Evolutionary conservation across 2,888 invertebrate species (phyloP), one percentile per base, ranked within the genome.

Genomic region (Cryptops parisi): DNA sequence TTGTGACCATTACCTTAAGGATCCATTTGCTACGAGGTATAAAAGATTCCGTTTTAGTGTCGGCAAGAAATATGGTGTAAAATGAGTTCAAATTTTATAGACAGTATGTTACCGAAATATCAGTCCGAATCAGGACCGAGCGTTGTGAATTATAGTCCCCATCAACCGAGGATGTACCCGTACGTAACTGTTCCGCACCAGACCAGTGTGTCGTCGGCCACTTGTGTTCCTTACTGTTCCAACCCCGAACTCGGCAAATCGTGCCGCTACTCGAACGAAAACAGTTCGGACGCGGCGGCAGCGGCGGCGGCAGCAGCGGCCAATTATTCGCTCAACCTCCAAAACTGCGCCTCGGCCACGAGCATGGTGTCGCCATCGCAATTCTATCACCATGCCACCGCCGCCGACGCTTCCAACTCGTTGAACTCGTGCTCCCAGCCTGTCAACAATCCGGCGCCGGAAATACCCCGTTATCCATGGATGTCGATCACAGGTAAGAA

Each of bases 61-160:
- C 46, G 57, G 59, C 58, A 48, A 55, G 53, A 60, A 60, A 54
- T 53, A 58, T 60, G 59, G 59, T 58, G 58, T 71, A 82, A 81
- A 79, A 90, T 90, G 89, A 86, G 82, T 81, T 88, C 88, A 79
- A 90, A 89, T 82, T 90, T 89, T 80, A 86, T 90, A 78, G 89
- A 90, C 85, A 88, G 87, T 79, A 89, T 90, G 87, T 84, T 90
- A 77, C 89, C 89, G 68, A 90, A 90, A 79, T 90, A 90, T 77
- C 86, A 79, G 77, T 65, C 67, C 70, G 77, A 53, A 40, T 47
- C 47, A 47, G 66, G 64, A 26, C 57, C 55, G 54, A 47, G 57
- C 33, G 59, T 58, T 40, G 65, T 65, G 55, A 65, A 73, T 80
- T 78, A 72, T 74, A 78, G 58, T 64, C 76, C 78, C 66, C 59